Percentiles rank a stretch among this genome's conserved stretches.
phyloP scores from a whole-genome alignment of 2,888 invertebrate species.

The Brachypalpus laphriformis region DNA sequence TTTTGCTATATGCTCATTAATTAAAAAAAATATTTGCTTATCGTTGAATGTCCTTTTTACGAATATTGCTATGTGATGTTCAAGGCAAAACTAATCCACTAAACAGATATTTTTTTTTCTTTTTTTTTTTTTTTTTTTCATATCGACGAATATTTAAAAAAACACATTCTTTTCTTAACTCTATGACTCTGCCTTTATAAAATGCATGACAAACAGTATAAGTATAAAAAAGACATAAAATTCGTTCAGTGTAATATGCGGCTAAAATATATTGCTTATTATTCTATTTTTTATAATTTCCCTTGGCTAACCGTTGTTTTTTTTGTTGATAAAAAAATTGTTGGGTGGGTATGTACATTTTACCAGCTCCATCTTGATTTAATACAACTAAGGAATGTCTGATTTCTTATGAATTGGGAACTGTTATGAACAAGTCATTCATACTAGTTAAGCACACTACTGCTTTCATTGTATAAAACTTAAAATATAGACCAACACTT shows the following conservation, averaged over 20 bases:
- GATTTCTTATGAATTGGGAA: background rate
- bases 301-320: background rate
- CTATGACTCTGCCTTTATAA: background rate
- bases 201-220: constrained; percentile 1
- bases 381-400: background rate
- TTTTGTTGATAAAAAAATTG: background rate
- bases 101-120: background rate
- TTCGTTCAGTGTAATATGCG: constrained; percentile 4
- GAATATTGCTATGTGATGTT: constrained; percentile 23
- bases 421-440: background rate
- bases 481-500: background rate
- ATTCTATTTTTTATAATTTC: background rate
- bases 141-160: background rate
- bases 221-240: constrained; percentile 3
- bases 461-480: no score
- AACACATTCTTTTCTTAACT: background rate
- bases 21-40: background rate
- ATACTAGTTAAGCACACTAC: no score
- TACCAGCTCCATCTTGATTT: background rate
- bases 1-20: background rate
- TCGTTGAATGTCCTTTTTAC: background rate
- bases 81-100: constrained; percentile 7
- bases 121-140: background rate
- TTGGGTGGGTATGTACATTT: background rate
- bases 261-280: constrained; percentile 19